These are phyloP conservation scores for Siphonodentalium dalli DNA, from an alignment of 2,888 invertebrate species.

Conservation along the genomic window DNA sequence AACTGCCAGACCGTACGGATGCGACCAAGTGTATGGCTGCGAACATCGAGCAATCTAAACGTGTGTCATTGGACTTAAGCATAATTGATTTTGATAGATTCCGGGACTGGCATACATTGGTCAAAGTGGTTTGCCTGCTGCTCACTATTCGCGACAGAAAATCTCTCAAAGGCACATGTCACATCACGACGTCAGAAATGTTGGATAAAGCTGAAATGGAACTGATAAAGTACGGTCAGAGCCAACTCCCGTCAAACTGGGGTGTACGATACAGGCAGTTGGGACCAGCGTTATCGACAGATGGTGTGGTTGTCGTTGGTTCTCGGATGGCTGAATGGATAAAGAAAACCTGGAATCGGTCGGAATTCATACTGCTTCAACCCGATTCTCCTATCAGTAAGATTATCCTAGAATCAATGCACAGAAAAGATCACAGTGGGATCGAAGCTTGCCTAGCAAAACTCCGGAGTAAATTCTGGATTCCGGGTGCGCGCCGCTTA, in stretches of 20 bases:
- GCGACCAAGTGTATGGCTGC: no score
- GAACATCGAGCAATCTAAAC: no score
- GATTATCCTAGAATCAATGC: neutral
- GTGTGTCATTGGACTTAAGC: no score
- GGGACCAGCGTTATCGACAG: neutral
- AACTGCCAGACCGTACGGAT: no score
- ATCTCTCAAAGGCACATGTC: neutral
- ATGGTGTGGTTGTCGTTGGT: slow-evolving; percentile 2
- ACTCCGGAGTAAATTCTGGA: slow-evolving; percentile 10
- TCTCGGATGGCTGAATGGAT: slow-evolving; percentile 9
- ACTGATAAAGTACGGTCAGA: neutral
- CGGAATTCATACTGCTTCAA: slow-evolving; percentile 1
- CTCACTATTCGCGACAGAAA: neutral
- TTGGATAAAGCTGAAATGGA: neutral
- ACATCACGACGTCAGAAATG: neutral
- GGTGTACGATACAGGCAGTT: neutral
- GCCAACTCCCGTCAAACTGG: neutral
- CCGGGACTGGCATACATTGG: no score
- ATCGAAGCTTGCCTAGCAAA: slow-evolving; percentile 4
- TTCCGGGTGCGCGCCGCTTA: neutral
- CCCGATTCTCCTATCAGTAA: neutral
- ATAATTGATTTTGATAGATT: no score
- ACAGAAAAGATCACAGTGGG: slow-evolving; percentile 1
- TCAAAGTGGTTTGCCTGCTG: slow-evolving; percentile 1
- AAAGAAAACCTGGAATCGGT: slow-evolving; percentile 8